Evolutionary conservation across 2,888 invertebrate genomes (phyloP).

Genomic region (Xestoiulus laeticollis): DNA sequence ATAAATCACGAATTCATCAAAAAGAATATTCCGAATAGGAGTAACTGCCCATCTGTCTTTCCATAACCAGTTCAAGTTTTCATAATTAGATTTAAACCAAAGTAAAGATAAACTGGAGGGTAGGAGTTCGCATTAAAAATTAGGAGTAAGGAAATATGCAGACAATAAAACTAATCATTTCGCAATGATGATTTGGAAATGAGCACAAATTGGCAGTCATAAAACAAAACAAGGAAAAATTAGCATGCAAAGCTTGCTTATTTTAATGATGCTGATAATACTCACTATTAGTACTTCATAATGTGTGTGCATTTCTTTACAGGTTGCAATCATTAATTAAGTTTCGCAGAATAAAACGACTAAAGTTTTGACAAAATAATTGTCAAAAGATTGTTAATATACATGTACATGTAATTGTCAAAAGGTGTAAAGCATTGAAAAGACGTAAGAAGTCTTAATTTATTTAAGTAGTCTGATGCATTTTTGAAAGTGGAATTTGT

Average conservation of each 20-base stretch:
- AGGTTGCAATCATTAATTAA: background rate
- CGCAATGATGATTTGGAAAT: background rate
- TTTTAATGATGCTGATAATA: background rate
- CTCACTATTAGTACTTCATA: background rate
- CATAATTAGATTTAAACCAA: constrained; percentile 17
- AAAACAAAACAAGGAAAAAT: background rate
- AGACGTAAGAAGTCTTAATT: too few relatives aligned
- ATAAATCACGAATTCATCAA: constrained; percentile 31
- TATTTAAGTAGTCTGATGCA: too few relatives aligned
- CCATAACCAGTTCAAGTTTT: constrained; percentile 28
- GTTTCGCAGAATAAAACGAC: background rate
- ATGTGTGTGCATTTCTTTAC: background rate
- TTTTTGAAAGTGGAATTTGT: too few relatives aligned
- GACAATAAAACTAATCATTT: background rate
- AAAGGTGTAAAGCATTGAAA: background rate
- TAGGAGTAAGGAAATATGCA: background rate
- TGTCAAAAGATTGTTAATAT: background rate
- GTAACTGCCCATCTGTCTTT: background rate
- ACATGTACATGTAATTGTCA: too few relatives aligned
- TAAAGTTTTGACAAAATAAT: too few relatives aligned
- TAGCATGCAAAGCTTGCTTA: background rate
- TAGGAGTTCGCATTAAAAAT: background rate
- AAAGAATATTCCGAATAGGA: background rate
- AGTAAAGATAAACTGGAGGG: background rate
- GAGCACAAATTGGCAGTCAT: background rate